A percentile compares a stretch with the other conserved stretches of the same genome.
These are phyloP conservation scores for Hirtodrosophila duncani DNA, from an alignment of 2,888 invertebrate species.

Conservation along the genomic window DNA sequence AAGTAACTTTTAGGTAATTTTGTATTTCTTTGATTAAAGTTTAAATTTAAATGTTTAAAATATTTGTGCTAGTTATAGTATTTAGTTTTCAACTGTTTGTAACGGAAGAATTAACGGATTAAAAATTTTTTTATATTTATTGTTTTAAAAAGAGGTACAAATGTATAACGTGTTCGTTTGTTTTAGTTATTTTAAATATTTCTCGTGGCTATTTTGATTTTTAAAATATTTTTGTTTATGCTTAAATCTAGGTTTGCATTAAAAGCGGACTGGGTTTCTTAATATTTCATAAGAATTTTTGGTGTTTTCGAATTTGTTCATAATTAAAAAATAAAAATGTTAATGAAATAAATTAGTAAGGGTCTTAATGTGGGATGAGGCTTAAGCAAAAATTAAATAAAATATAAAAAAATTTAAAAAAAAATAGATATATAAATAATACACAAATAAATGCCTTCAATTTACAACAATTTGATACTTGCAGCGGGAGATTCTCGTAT, in stretches of 20 bases:
- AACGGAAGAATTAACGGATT: constrained; percentile 40
- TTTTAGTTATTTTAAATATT: constrained; percentile 28
- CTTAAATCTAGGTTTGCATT: constrained; percentile 50
- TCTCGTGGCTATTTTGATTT: constrained; percentile 25
- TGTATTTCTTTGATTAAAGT: constrained; percentile 20
- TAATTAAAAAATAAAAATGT: constrained; percentile 21
- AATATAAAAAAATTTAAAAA: constrained; percentile 9
- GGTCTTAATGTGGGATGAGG: constrained; percentile 29
- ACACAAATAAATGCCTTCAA: constrained; percentile 47
- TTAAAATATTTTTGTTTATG: constrained; percentile 29
- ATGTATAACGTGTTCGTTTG: constrained; percentile 43
- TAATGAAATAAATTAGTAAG: constrained; percentile 52
- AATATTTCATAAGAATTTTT: constrained; percentile 29
- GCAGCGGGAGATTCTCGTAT: constrained; percentile 41
- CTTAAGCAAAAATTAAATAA: no score
- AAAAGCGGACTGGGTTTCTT: constrained; percentile 43
- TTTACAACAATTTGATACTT: constrained; percentile 32
- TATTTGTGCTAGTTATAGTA: constrained; percentile 37
- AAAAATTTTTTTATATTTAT: constrained; percentile 40
- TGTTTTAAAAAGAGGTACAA: constrained; percentile 52
- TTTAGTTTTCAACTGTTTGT: no score
- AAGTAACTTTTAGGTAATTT: constrained; percentile 23
- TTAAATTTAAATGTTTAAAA: constrained; percentile 28
- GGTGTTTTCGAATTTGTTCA: constrained; percentile 38
- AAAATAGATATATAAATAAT: constrained; percentile 6